Base-by-base conservation (phyloP, 1,140 invertebrate species). In the Drosophila bipectinata region DNA sequence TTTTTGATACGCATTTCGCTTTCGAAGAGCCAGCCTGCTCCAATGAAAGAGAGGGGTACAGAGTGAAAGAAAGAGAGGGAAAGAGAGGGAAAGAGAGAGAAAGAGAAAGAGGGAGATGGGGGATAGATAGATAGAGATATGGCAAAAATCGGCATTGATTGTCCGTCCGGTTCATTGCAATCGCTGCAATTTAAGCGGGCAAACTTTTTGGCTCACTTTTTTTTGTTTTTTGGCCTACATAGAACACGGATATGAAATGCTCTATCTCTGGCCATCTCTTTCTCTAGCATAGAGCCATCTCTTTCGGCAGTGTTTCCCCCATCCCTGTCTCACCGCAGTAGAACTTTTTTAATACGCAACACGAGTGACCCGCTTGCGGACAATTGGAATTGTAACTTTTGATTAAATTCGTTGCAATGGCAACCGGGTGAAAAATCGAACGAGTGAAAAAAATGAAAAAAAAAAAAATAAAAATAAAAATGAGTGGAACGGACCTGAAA, bases 341-440 rank as follows among this genome's bases (percentile, higher is more conserved):
- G 51, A 87, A 87, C 82, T 87, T 87, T 87, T 87, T 87, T 87
- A 87, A 87, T 87, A 87, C 83, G 83, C 83, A 87, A 87, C 83
- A 87, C 83, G 83, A 87, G 79, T 87, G 83, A 87, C 83, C 83
- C 83, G 83, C 83, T 87, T 87, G 83, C 83, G 83, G 83, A 87
- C 83, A 87, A 87, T 87, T 87, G 83, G 67, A 87, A 87, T 88
- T 87, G 83, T 87, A 87, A 87, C 83, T 87, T 87, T 87, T 87
- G 83, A 87, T 87, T 87, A 87, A 87, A 87, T 87, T 87, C 83
- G 83, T 79, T 75, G 77, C 83, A 87, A 88, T 88, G 69, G 78
- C 83, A 88, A 85, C 64, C 76, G 80, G 72, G 68, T 59, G 62
- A 74, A 73, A 79, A 82, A 71, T 88, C 83, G 78, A 45, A 44